Percentiles rank a stretch among this genome's conserved stretches.
These are phyloP conservation scores for Gymnoscelis rufifasciata DNA, from an alignment of 2,888 invertebrate species.

Conservation along the genomic window DNA sequence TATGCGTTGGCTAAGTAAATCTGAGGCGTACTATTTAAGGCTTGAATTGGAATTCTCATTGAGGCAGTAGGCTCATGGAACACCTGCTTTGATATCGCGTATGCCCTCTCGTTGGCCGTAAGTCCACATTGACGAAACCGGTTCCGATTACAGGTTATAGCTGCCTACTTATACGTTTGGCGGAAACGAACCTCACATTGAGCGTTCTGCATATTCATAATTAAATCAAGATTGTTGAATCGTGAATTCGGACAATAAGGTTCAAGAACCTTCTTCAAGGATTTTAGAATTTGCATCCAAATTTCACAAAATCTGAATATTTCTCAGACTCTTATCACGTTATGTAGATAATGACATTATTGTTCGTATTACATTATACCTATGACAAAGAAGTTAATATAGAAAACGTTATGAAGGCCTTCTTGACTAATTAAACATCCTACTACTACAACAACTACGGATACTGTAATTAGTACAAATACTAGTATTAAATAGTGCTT, in stretches of 20 bases:
- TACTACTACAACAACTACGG: no score
- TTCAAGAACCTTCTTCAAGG: conserved; percentile 19
- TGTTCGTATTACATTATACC: no score
- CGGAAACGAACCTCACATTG: conserved; percentile 70
- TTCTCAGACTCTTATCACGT: no score
- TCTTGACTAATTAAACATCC: no score
- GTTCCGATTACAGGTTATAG: conserved; percentile 77
- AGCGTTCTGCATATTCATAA: conserved; percentile 54
- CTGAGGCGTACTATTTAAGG: conserved; percentile 59
- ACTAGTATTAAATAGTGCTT: no score
- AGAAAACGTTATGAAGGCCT: no score
- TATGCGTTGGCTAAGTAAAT: conserved; percentile 47
- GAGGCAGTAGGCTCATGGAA: conserved; percentile 69
- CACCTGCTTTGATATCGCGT: conserved; percentile 77
- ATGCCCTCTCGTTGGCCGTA: conserved; percentile 69
- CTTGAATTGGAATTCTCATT: conserved; percentile 70
- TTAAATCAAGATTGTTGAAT: conserved; percentile 28
- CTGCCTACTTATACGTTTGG: conserved; percentile 73
- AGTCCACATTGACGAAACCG: conserved; percentile 75
- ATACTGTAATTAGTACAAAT: no score
- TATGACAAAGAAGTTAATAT: no score
- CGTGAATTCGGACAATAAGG: conserved; percentile 17
- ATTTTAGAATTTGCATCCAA: background rate
- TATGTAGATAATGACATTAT: no score
- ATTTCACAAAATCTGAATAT: no score